Conservation (phyloP, 2,888 invertebrate species). For the Eilema sororculum region DNA sequence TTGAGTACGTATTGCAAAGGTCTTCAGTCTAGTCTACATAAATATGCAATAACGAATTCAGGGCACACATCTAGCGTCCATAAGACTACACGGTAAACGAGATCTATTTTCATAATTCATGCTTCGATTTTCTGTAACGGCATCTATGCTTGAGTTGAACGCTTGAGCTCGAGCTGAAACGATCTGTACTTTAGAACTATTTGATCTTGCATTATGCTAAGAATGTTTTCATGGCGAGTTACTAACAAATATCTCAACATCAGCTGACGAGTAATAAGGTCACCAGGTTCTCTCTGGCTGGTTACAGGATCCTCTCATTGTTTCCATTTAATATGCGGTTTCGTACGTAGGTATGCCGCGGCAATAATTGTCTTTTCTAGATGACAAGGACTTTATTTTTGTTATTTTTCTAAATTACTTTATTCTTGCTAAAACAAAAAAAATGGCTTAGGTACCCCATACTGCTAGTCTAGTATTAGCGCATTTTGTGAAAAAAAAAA, state of each 20-base stretch:
- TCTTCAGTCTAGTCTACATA: background rate
- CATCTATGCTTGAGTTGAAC: too few species aligned
- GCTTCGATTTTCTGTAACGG: background rate
- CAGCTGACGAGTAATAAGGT: background rate
- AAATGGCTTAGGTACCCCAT: too few species aligned
- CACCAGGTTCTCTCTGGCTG: background rate
- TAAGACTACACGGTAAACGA: background rate
- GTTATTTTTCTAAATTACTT: too few species aligned
- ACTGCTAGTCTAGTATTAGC: too few species aligned
- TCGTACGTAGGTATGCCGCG: too few species aligned
- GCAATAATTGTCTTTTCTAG: too few species aligned
- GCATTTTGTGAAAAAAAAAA: too few species aligned
- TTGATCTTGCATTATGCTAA: background rate
- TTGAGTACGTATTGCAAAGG: background rate
- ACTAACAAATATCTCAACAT: background rate
- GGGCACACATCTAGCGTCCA: slow-evolving; percentile 1
- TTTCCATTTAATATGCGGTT: background rate
- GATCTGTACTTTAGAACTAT: background rate
- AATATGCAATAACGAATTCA: slow-evolving; percentile 4
- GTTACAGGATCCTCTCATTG: background rate
- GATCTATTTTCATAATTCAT: slow-evolving; percentile 1
- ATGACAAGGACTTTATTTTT: too few species aligned
- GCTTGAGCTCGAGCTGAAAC: background rate
- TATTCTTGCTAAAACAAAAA: too few species aligned
- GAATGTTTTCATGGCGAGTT: background rate